Percentiles rank a stretch among this genome's conserved stretches.
These are phyloP conservation scores for Carterocephalus palaemon DNA, from an alignment of 2,888 invertebrate species.

Conservation along the genomic window DNA sequence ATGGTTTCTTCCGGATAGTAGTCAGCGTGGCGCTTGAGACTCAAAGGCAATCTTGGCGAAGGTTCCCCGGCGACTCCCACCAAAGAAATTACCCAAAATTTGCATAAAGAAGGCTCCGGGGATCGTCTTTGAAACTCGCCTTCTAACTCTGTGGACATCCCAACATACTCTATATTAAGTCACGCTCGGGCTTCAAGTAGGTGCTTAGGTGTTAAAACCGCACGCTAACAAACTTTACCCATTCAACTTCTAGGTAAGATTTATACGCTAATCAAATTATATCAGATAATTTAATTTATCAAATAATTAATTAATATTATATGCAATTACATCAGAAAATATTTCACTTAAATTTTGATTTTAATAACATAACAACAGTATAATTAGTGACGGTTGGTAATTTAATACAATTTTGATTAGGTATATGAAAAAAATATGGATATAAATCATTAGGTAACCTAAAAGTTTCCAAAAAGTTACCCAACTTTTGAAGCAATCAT, in stretches of 20 bases:
- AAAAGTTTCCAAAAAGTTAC: no score
- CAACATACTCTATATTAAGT: constrained; percentile 68
- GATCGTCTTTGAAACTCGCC: constrained; percentile 68
- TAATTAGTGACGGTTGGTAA: no score
- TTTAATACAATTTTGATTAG: no score
- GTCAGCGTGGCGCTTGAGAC: constrained; percentile 52
- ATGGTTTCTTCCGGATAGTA: constrained; percentile 34
- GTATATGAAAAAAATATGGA: no score
- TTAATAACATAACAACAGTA: no score
- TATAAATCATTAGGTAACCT: no score
- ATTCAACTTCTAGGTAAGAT: constrained; percentile 6
- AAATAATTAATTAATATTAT: no score
- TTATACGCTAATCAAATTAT: background rate
- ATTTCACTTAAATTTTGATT: no score
- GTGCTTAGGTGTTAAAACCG: constrained; percentile 23
- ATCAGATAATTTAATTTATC: background rate
- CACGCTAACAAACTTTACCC: constrained; percentile 17
- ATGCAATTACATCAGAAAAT: no score
- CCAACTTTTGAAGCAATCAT: no score
- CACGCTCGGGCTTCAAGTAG: constrained; percentile 38
- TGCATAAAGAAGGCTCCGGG: constrained; percentile 72
- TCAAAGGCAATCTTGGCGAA: constrained; percentile 66
- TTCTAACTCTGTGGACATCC: constrained; percentile 63
- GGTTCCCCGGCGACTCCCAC: constrained; percentile 65
- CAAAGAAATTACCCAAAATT: constrained; percentile 72